phyloP scores from a whole-genome alignment of 2,888 invertebrate genomes.

The Erpobdella octoculata region DNA sequence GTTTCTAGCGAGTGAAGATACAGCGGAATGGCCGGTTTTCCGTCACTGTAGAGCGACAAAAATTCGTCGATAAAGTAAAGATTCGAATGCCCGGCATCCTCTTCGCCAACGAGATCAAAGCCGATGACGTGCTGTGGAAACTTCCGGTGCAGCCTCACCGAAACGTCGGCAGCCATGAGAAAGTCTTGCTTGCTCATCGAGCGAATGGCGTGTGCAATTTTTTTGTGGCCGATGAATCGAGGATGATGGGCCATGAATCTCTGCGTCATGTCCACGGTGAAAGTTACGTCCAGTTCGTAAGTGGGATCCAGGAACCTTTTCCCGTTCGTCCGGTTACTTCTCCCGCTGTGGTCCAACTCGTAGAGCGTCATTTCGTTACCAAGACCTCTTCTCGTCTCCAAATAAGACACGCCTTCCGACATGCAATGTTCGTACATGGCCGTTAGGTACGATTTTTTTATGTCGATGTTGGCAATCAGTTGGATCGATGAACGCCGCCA shows the following conservation, averaged over 20 bases:
- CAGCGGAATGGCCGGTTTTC: slow-evolving; percentile 25
- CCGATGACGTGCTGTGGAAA: slow-evolving; percentile 36
- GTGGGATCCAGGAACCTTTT: slow-evolving; percentile 12
- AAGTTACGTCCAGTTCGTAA: not conserved
- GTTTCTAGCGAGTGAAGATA: slow-evolving; percentile 38
- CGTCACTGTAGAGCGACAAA: not conserved
- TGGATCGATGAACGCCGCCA: slow-evolving; percentile 33
- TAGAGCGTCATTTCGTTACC: slow-evolving; percentile 21
- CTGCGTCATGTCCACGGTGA: not conserved
- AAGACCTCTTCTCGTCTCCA: slow-evolving; percentile 33
- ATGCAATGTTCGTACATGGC: slow-evolving; percentile 26
- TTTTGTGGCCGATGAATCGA: slow-evolving; percentile 10
- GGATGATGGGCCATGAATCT: not conserved
- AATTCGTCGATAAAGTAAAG: slow-evolving; percentile 34
- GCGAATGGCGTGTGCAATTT: slow-evolving; percentile 27
- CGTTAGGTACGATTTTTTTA: slow-evolving; percentile 30
- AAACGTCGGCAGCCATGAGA: slow-evolving; percentile 25
- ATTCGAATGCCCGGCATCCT: slow-evolving; percentile 36
- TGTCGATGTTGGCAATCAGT: slow-evolving; percentile 34
- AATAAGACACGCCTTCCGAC: slow-evolving; percentile 36
- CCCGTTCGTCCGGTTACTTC: not conserved
- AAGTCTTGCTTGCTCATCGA: not conserved
- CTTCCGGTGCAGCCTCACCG: slow-evolving; percentile 30
- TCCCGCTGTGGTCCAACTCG: slow-evolving; percentile 5
- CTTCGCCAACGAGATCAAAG: slow-evolving; percentile 37